Conservation (phyloP, 2,113 vertebrate species). For the Plecotus auritus region DNA sequence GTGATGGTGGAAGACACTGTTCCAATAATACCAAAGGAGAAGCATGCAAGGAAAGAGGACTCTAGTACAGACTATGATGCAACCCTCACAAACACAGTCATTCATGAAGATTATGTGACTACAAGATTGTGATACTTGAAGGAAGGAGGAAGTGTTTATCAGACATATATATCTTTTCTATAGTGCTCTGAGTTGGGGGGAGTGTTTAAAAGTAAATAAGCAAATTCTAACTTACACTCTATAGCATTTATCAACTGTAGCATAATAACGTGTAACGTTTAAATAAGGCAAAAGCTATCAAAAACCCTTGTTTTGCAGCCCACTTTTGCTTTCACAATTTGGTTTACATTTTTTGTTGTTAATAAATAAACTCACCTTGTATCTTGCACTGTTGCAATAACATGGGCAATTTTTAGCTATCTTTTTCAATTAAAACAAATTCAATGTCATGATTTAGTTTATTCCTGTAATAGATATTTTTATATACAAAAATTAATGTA, state of each 20-base stretch:
- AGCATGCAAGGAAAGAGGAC: conserved; percentile 58
- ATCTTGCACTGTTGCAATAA: conserved; percentile 83
- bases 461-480: conserved; percentile 81
- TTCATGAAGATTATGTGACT: conserved; percentile 81
- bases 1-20: conserved; percentile 70
- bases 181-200: conserved; percentile 52
- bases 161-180: conserved; percentile 77
- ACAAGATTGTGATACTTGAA: conserved; percentile 81
- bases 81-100: conserved; percentile 69
- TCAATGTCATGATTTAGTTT: conserved; percentile 76
- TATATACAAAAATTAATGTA: conserved; percentile 80
- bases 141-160: conserved; percentile 41
- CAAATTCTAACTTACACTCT: conserved; percentile 74
- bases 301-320: conserved; percentile 75
- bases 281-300: conserved; percentile 67
- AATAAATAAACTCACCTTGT: conserved; percentile 82
- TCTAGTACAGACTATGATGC: conserved; percentile 62
- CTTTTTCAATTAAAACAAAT: conserved; percentile 82
- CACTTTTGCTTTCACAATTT: conserved; percentile 80
- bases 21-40: conserved; percentile 55
- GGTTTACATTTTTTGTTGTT: conserved; percentile 76
- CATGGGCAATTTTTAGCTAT: conserved; percentile 81
- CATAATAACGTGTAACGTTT: conserved; percentile 74
- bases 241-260: conserved; percentile 68
- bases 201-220: conserved; percentile 70